Evolutionary conservation across 2,113 vertebrate genomes (phyloP).

Genomic region (Hyperopisus bebe): DNA sequence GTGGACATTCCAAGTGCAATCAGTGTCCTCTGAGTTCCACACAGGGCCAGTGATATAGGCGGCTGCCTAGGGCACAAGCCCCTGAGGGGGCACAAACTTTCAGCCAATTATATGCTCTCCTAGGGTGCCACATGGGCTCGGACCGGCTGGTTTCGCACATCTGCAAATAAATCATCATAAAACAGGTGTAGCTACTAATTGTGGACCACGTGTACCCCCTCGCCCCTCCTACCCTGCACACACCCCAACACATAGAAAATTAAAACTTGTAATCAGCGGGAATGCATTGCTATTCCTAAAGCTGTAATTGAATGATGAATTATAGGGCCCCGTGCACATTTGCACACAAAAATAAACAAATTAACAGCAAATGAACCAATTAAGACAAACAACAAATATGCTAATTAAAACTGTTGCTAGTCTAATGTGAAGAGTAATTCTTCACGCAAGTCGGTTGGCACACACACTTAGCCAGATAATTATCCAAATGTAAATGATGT

Average conservation of each 20-base stretch:
- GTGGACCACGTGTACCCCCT: background rate
- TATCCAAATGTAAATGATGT: background rate
- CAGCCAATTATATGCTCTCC: background rate
- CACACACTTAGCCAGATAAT: background rate
- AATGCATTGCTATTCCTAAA: background rate
- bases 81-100: background rate
- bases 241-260: background rate
- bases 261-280: background rate
- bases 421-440: slow-evolving; percentile 8
- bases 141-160: background rate
- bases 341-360: background rate
- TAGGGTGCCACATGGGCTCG: background rate
- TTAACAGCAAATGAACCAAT: background rate
- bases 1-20: background rate
- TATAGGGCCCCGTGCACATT: background rate
- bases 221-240: background rate
- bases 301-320: background rate
- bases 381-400: background rate
- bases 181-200: background rate
- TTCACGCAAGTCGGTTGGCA: background rate
- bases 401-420: background rate
- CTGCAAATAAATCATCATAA: background rate
- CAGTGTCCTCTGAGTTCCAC: background rate
- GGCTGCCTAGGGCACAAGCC: background rate
- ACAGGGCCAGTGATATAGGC: background rate